Conservation (phyloP, 2,113 vertebrate genomes). For the Dolichallabes microphthalmus region DNA sequence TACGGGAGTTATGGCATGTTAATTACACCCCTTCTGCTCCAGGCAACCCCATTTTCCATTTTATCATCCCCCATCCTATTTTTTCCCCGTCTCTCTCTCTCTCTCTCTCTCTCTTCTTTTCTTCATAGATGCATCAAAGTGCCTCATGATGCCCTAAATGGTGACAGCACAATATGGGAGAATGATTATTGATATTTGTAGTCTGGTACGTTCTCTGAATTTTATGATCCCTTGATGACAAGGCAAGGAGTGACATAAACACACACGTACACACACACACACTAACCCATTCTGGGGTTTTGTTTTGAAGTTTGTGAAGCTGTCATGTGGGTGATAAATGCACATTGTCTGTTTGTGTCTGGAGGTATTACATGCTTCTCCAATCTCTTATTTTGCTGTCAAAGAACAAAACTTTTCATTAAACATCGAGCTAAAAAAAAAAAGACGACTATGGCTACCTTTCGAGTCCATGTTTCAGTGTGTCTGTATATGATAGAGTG, state of each 20-base stretch:
- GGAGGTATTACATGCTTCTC: slow-evolving; percentile 27
- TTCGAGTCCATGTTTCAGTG: not conserved
- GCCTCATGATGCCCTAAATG: slow-evolving; percentile 8
- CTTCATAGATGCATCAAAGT: slow-evolving; percentile 3
- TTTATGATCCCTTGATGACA: slow-evolving; percentile 23
- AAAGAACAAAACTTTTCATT: slow-evolving; percentile 25
- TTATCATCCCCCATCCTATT: slow-evolving; percentile 1
- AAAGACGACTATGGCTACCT: not conserved
- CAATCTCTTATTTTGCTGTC: slow-evolving; percentile 31
- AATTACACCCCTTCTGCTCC: slow-evolving; percentile 45
- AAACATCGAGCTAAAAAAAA: slow-evolving; percentile 6
- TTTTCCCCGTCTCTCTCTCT: not conserved
- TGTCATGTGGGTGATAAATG: slow-evolving; percentile 36
- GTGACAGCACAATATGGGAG: not conserved
- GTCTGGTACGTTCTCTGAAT: slow-evolving; percentile 17
- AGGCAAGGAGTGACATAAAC: not conserved
- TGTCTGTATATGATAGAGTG: not conserved
- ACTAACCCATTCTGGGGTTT: not conserved
- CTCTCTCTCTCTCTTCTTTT: not conserved
- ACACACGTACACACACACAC: slow-evolving; percentile 1
- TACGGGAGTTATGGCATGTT: slow-evolving; percentile 43
- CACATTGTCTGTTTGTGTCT: slow-evolving; percentile 24
- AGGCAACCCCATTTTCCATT: slow-evolving; percentile 4
- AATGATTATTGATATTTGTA: slow-evolving; percentile 33
- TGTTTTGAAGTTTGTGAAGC: slow-evolving; percentile 27